Evolutionary conservation across 1,140 invertebrate species (phyloP).

Genomic region (Ostrea denselamellosa): DNA sequence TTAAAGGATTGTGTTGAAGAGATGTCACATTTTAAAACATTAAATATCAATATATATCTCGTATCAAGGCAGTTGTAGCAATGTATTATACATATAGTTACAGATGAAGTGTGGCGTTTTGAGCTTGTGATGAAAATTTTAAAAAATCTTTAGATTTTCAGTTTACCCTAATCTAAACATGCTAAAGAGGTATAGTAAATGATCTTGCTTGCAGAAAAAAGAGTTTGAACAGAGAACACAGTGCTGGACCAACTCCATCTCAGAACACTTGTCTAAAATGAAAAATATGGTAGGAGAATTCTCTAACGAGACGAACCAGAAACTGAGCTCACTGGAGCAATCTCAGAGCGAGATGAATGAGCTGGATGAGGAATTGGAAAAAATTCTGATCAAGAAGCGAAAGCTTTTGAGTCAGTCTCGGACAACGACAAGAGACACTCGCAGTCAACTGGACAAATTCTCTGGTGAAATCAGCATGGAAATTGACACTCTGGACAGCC

Average conservation of each 20-base stretch:
- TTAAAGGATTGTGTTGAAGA: no score
- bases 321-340: neutral
- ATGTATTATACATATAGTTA: no score
- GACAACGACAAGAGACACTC: neutral
- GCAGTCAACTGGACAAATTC: neutral
- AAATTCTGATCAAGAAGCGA: conserved; percentile 24
- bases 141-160: no score
- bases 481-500: conserved; percentile 4
- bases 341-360: conserved; percentile 26
- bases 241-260: conserved; percentile 4
- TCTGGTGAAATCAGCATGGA: neutral
- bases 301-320: neutral
- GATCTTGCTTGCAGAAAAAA: neutral
- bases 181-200: no score
- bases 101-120: no score
- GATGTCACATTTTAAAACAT: no score
- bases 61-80: no score
- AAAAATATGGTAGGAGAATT: conserved; percentile 12
- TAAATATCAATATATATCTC: no score
- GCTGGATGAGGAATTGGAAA: conserved; percentile 15
- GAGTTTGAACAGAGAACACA: conserved; percentile 21
- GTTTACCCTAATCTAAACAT: no score
- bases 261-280: neutral
- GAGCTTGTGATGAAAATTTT: no score
- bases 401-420: neutral